Conservation (phyloP, 2,113 vertebrate species). For the Oxyruncus cristatus region DNA sequence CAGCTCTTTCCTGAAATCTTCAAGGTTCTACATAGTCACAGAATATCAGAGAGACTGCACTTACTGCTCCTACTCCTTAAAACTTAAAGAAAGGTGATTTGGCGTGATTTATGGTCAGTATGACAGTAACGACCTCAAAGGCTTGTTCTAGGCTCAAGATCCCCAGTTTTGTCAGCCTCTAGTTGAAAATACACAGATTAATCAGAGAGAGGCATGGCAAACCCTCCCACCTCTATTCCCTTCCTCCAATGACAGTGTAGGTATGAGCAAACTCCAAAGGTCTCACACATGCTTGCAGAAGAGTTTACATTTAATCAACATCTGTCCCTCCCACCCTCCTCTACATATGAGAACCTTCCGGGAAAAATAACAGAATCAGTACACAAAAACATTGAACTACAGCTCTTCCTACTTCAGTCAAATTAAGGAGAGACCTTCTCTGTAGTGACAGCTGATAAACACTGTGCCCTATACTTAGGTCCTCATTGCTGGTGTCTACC, state of each 20-base stretch:
- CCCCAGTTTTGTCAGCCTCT: not conserved
- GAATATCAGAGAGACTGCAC: not conserved
- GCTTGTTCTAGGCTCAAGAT: not conserved
- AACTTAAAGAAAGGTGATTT: not conserved
- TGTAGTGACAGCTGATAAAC: not conserved
- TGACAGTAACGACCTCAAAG: not conserved
- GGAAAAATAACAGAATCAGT: not conserved
- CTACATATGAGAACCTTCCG: not conserved
- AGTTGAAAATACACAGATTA: not conserved
- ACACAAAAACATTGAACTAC: not conserved
- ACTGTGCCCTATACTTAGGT: not conserved
- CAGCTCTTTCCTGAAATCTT: not conserved
- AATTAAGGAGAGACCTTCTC: not conserved
- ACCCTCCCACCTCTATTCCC: not conserved
- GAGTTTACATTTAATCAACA: not conserved
- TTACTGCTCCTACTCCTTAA: not conserved
- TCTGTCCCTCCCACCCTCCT: not conserved
- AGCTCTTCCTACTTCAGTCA: not conserved
- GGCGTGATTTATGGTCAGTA: not conserved
- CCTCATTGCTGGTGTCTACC: not conserved
- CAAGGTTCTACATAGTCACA: rapidly evolving
- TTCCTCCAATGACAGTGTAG: not conserved
- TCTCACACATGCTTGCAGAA: not conserved
- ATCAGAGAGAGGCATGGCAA: not conserved
- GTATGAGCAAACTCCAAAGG: not conserved